Percentiles rank a stretch among this genome's conserved stretches.
Evolutionary conservation across 1,140 invertebrate species (phyloP).

Genomic region (Saccostrea echinata): DNA sequence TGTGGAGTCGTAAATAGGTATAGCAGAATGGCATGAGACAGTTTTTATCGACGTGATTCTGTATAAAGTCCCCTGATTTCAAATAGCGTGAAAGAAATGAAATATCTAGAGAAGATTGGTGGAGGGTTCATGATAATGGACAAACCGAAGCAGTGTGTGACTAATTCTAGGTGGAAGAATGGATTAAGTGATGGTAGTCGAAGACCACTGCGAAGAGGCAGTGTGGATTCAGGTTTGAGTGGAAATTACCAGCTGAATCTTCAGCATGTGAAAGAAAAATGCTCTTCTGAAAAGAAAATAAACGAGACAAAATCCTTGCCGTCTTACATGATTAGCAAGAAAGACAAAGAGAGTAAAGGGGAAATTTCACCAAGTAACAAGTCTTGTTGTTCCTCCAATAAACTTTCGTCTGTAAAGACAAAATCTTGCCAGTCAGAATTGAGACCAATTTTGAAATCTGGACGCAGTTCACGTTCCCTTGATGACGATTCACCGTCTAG

Average conservation of each 20-base stretch:
- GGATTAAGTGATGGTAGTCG: not conserved
- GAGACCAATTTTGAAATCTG: conserved; percentile 11
- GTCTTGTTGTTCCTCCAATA: not conserved
- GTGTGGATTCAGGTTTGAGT: not conserved
- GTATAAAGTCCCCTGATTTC: not conserved
- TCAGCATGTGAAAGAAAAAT: not conserved
- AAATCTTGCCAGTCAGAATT: conserved; percentile 12
- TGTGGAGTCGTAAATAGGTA: not conserved
- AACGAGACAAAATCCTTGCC: not conserved
- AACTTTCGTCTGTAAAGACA: not conserved
- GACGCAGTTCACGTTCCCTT: conserved; percentile 14
- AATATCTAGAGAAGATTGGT: conserved; percentile 21
- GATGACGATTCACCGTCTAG: not conserved
- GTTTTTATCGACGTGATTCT: conserved; percentile 25
- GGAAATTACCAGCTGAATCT: not conserved
- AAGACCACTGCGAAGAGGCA: not conserved
- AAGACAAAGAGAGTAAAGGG: not conserved
- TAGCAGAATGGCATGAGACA: not conserved
- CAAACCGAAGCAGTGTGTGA: conserved; percentile 21
- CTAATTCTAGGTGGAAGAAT: conserved; percentile 21
- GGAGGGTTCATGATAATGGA: conserved; percentile 33
- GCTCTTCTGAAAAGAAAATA: not conserved
- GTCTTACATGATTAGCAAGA: conserved; percentile 3
- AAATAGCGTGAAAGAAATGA: not conserved
- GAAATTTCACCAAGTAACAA: not conserved